These are phyloP conservation scores for Leptopilina clavipes DNA, from an alignment of 1,140 invertebrate genomes.

Conservation along the genomic window DNA sequence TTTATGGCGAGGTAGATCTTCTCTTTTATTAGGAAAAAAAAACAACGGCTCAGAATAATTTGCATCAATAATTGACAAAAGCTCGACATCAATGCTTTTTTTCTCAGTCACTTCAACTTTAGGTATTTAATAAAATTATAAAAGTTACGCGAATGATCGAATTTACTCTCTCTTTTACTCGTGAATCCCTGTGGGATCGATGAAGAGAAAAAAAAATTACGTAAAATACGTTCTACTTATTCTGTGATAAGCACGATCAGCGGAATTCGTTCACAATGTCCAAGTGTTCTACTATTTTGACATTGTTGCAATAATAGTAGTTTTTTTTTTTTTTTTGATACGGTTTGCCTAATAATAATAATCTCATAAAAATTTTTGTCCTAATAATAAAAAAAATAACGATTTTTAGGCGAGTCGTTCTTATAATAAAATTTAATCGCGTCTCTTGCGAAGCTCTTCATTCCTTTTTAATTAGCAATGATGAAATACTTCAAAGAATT, in stretches of 20 bases:
- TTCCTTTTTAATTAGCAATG: slow-evolving; percentile 47
- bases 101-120: slow-evolving; percentile 21
- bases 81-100: neutral
- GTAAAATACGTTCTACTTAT: slow-evolving; percentile 54
- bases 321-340: neutral
- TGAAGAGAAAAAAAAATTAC: slow-evolving; percentile 33
- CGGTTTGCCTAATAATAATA: neutral
- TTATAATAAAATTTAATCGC: neutral
- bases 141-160: neutral
- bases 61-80: neutral
- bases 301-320: neutral
- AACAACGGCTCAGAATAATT: slow-evolving; percentile 4
- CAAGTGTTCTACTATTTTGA: slow-evolving; percentile 20
- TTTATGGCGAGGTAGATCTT: neutral
- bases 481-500: slow-evolving; percentile 37
- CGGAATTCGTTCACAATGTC: slow-evolving; percentile 5
- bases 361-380: slow-evolving; percentile 34
- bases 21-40: neutral
- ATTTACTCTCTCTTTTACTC: slow-evolving; percentile 19
- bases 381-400: slow-evolving; percentile 31
- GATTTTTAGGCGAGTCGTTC: slow-evolving; percentile 4
- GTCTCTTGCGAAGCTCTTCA: slow-evolving; percentile 49
- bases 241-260: slow-evolving; percentile 62
- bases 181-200: slow-evolving; percentile 41
- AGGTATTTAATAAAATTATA: slow-evolving; percentile 25